These are phyloP conservation scores for Enoplosus armatus DNA, from an alignment of 2,797 vertebrate genomes.

Conservation along the genomic window DNA sequence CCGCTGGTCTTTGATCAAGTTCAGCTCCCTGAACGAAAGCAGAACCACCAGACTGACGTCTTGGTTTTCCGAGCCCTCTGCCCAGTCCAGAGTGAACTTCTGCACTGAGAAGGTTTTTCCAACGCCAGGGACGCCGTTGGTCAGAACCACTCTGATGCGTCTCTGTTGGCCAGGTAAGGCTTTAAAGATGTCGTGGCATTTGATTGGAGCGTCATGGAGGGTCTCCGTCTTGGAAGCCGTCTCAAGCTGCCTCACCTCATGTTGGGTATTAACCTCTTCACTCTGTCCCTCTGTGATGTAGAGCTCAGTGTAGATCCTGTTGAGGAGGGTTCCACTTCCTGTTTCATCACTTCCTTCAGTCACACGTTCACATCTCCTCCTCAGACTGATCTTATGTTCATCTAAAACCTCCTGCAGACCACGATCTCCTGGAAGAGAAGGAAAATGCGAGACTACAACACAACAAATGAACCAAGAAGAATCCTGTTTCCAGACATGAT, in stretches of 20 bases:
- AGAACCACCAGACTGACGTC: background rate
- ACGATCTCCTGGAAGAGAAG: background rate
- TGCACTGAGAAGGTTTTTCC: too few species aligned
- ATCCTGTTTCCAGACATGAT: too few species aligned
- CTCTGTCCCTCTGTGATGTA: conserved; percentile 21
- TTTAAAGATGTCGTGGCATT: too few species aligned
- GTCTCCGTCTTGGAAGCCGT: too few species aligned
- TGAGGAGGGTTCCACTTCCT: conserved; percentile 1
- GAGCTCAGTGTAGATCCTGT: conserved; percentile 18
- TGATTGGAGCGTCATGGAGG: too few species aligned
- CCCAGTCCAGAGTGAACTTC: background rate
- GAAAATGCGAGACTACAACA: background rate
- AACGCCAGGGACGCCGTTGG: too few species aligned
- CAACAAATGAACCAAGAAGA: too few species aligned
- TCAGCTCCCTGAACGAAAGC: conserved; percentile 10
- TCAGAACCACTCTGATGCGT: too few species aligned
- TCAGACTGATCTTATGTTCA: conserved; percentile 8
- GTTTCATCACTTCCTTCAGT: conserved; percentile 11
- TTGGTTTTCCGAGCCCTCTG: background rate
- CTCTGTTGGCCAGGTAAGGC: too few species aligned
- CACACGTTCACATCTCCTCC: background rate
- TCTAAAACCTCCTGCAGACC: background rate
- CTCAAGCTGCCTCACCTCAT: background rate
- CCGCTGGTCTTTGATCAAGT: background rate
- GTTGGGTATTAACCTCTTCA: background rate